Evolutionary conservation across 2,797 vertebrate genomes (phyloP), one percentile per base, ranked within the genome.

Genomic region (Leptatherina wallacei): DNA sequence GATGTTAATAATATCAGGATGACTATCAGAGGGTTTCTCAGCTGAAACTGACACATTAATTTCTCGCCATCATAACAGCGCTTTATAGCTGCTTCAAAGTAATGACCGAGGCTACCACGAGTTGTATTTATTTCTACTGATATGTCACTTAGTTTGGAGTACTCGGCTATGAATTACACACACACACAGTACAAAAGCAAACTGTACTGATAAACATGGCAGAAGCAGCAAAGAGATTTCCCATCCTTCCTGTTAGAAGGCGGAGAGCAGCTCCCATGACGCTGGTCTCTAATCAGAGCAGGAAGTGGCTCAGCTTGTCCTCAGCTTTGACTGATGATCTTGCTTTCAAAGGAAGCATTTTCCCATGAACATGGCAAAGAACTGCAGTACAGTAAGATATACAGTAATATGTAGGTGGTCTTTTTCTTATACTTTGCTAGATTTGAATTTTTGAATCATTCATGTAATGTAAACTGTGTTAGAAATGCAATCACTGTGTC

Each of bases 241-340:
- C 75, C 82, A 82, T 86, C 73, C 71, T 80, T 82, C 71, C 69
- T 56, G 51, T 71, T 66, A 42, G 66, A 79, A 72, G 66, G 71
- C 40, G 11, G 56, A 67, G 74, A 73, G 77, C 66, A 73, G 61
- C 69, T 82, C 84, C 68, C 73, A 32, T 18, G 67, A 75, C 33
- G 69, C 79, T 60, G 35, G 83, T 83, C 83, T 92, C 70, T 91
- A 90, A 91, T 90, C 86, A 84, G 65, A 69, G 74, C 62, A 82
- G 72, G 78, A 88, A 86, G 80, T 73, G 77, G 73, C 66, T 73
- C n/a, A 0, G 58, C 74, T 78, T 78, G 66, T 52, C 57, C 73
- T 86, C 71, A 84, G 68, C 70, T 83, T 56, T 83, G 78, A 89
- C 83, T 66, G 55, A 64, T 78, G 75, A 83, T 73, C 78, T 63